Conservation (phyloP, 23 tunicate genomes). For the Phallusia fumigata region DNA sequence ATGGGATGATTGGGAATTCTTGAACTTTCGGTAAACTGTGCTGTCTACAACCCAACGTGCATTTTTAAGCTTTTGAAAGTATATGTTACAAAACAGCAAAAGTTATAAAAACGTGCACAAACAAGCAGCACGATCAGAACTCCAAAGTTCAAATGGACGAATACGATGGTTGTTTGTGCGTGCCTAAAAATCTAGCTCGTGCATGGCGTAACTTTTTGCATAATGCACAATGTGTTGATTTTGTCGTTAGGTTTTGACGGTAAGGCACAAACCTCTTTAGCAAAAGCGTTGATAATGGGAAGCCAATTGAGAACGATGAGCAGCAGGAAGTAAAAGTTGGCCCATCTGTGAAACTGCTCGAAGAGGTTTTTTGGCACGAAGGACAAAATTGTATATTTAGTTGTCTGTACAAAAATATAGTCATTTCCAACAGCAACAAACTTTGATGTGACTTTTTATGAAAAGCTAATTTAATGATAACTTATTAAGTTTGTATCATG, state of each 20-base stretch:
- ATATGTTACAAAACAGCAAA: no score
- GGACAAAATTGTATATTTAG: constrained; percentile 70
- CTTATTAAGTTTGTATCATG: neutral
- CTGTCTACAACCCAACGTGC: no score
- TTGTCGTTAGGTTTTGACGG: neutral
- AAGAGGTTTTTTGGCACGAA: constrained; percentile 74
- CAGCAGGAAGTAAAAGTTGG: constrained; percentile 81
- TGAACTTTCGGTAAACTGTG: no score
- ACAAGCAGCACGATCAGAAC: no score
- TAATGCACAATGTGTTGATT: no score
- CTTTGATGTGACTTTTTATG: neutral
- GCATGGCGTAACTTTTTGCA: no score
- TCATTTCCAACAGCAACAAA: neutral
- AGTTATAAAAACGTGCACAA: no score
- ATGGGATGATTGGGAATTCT: no score
- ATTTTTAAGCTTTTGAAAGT: no score
- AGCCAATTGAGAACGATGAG: constrained; percentile 68
- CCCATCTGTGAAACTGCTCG: constrained; percentile 85
- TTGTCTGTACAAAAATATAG: constrained; percentile 36
- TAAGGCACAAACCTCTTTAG: constrained; percentile 34
- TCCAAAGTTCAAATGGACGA: no score
- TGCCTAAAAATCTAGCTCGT: no score
- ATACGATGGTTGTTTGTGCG: no score
- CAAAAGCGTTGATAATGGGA: constrained; percentile 73
- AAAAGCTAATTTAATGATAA: neutral